Base-by-base conservation (phyloP, 1,140 invertebrate genomes). In the Gryon sp. region DNA sequence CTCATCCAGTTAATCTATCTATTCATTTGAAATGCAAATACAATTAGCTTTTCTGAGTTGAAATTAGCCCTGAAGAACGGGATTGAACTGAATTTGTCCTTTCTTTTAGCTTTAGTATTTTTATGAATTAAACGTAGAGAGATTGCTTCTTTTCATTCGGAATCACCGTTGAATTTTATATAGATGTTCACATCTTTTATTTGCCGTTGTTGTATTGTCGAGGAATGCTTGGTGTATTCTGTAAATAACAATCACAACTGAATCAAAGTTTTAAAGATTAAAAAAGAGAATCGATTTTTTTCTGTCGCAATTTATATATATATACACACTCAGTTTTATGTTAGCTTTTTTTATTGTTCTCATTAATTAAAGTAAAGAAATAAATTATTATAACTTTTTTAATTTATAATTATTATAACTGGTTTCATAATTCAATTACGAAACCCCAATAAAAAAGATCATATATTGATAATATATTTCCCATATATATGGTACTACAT, bases 41-140 rank as follows among this genome's bases (percentile, higher is more conserved):
- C 59, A 74, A 74, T 65, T 74, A 52, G 70, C 60, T 60, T 55
- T 46, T 68, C 46, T 55, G 11, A 50, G 41, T 68, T 63, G 24
- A 62, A 76, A 76, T 68, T 68, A 68, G 62, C 48, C 30, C 32
- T 53, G 30, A 66, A 53, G 53, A 60, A 34, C 30, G 11, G 46
- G 30, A 74, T 45, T 55, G 69, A 66, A 46, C 59, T 60, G 53
- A 55, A 75, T 66, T 53, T 52, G 46, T 24, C 20, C 46, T 66
- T 65, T 52, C 38, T 76, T 70, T 75, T 34, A 66, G 63, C 50
- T 70, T 38, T 45, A 81, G 79, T 81, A 81, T 83, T 83, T 81
- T 80, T 83, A 78, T 82, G 78, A 81, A 81, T 82, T 81, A 80
- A 81, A 79, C 69, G 78, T 68, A 73, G 65, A 65, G 68, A 76